phyloP scores from a whole-genome alignment of 2,888 invertebrate genomes.

The Troilus luridus region DNA sequence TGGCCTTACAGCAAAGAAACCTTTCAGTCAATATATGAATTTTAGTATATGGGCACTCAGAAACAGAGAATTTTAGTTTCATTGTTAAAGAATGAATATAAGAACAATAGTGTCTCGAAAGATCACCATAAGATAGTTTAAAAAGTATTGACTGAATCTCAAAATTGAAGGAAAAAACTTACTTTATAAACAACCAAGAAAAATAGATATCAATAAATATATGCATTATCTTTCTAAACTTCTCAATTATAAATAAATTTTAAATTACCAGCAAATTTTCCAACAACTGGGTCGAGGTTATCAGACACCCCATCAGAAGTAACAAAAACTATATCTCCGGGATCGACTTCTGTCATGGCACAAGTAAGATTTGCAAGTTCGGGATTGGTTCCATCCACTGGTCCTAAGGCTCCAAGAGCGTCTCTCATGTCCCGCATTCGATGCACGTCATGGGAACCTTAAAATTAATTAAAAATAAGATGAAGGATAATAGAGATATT shows the following conservation, averaged over 20 bases:
- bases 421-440: constrained; percentile 90
- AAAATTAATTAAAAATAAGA: constrained; percentile 59
- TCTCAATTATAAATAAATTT: background rate
- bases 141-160: too few species aligned
- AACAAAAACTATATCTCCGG: constrained; percentile 87
- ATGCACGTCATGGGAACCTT: constrained; percentile 86
- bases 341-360: constrained; percentile 83
- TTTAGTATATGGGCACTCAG: too few species aligned
- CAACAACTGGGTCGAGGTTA: constrained; percentile 93
- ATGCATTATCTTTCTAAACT: background rate
- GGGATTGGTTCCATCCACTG: constrained; percentile 87
- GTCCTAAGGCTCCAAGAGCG: constrained; percentile 89
- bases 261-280: constrained; percentile 81
- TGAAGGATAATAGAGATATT: background rate
- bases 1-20: too few species aligned
- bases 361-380: constrained; percentile 90
- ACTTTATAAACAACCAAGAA: too few species aligned
- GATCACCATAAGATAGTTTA: too few species aligned
- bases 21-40: too few species aligned
- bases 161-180: too few species aligned
- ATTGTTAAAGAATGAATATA: too few species aligned
- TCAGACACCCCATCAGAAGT: constrained; percentile 93
- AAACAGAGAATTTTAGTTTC: too few species aligned
- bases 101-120: too few species aligned
- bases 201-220: too few species aligned